phyloP scores from a whole-genome alignment of 2,797 vertebrate species.

The Liasis olivaceus region DNA sequence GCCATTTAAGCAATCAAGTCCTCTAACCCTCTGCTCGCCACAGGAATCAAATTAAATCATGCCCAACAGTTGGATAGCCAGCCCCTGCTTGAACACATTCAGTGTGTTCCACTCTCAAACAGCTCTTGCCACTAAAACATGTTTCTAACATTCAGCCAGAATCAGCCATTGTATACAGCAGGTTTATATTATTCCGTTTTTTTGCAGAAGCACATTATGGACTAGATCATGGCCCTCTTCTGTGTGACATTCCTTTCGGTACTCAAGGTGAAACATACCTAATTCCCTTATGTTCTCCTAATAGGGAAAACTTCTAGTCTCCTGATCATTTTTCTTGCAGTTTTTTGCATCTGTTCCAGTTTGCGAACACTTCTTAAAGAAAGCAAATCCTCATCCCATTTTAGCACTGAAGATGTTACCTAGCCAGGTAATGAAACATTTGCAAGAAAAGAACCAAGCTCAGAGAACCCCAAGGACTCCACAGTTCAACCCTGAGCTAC shows the following conservation, averaged over 20 bases:
- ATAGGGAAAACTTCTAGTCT: not conserved
- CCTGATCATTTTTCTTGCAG: not conserved
- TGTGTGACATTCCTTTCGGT: not conserved
- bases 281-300: not conserved
- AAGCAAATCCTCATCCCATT: too few species aligned
- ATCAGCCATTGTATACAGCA: not conserved
- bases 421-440: too few species aligned
- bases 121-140: not conserved
- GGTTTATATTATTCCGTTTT: not conserved
- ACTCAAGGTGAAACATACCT: not conserved
- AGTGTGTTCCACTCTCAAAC: not conserved
- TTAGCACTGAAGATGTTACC: too few species aligned
- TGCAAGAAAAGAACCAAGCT: too few species aligned
- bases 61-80: not conserved
- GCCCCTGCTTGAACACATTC: not conserved
- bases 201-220: not conserved
- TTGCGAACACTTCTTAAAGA: not conserved
- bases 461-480: too few species aligned
- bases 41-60: not conserved
- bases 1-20: not conserved
- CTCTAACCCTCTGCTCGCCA: not conserved
- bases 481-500: too few species aligned
- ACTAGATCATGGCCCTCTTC: not conserved
- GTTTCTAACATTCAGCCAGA: not conserved
- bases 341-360: not conserved